These are phyloP conservation scores for Drosophila miranda DNA, from an alignment of 1,140 invertebrate species.

Conservation along the genomic window DNA sequence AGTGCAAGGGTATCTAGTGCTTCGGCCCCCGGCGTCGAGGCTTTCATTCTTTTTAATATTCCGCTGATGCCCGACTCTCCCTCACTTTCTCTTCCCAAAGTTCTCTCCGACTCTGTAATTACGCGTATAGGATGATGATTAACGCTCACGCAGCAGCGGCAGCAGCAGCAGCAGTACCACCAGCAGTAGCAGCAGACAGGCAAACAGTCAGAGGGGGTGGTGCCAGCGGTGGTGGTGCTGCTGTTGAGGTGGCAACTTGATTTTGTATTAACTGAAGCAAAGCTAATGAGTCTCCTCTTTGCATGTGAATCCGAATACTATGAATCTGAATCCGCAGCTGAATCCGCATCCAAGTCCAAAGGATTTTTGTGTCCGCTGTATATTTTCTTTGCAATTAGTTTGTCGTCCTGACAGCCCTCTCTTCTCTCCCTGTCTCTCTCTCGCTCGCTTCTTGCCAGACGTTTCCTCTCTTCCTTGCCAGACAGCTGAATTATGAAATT, in stretches of 20 bases:
- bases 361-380: slow-evolving; percentile 42
- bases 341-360: slow-evolving; percentile 29
- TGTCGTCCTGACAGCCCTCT: slow-evolving; percentile 9
- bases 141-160: slow-evolving; percentile 62
- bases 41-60: slow-evolving; percentile 57
- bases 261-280: slow-evolving; percentile 71
- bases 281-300: slow-evolving; percentile 67
- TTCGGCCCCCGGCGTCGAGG: background rate
- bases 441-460: background rate
- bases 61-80: slow-evolving; percentile 34
- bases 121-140: slow-evolving; percentile 80
- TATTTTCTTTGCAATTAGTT: slow-evolving; percentile 78
- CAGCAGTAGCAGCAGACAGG: slow-evolving; percentile 15
- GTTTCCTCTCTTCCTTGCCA: background rate
- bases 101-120: slow-evolving; percentile 61
- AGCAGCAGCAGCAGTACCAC: slow-evolving; percentile 18
- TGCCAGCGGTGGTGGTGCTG: background rate
- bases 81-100: slow-evolving; percentile 10
- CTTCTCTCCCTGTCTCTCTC: too few relatives aligned
- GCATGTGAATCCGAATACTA: slow-evolving; percentile 40
- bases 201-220: slow-evolving; percentile 5
- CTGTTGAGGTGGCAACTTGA: slow-evolving; percentile 28
- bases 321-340: slow-evolving; percentile 2
- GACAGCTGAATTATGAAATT: slow-evolving; percentile 68
- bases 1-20: too few relatives aligned